Conservation (phyloP, 2,113 vertebrate genomes). For the Catagonus wagneri region DNA sequence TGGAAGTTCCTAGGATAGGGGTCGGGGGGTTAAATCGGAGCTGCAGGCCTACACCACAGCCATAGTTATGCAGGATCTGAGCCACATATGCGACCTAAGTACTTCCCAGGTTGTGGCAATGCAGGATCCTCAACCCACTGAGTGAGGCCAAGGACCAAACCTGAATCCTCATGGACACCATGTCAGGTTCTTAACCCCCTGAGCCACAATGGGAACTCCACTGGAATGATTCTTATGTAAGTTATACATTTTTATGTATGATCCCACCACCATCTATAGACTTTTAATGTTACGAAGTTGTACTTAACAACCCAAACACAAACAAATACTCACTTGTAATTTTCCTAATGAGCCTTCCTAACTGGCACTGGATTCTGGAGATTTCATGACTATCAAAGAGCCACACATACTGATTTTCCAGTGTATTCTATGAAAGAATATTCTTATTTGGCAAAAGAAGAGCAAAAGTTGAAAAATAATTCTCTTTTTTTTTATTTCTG, state of each 20-base stretch:
- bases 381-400: background rate
- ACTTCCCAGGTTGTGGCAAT: too few species aligned
- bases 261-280: background rate
- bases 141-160: too few species aligned
- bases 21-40: too few species aligned
- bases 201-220: too few species aligned
- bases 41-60: too few species aligned
- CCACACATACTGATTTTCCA: background rate
- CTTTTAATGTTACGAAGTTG: background rate
- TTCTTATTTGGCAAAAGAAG: background rate
- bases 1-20: too few species aligned
- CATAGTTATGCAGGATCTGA: too few species aligned
- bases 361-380: background rate
- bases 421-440: background rate
- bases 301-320: background rate
- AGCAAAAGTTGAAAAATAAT: background rate
- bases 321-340: background rate
- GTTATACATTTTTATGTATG: background rate
- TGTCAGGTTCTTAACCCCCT: too few species aligned
- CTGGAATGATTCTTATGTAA: background rate
- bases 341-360: constrained; percentile 11
- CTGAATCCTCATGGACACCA: too few species aligned
- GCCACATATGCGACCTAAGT: too few species aligned
- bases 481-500: background rate
- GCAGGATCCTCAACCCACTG: too few species aligned